Conservation (phyloP, 2,113 vertebrate genomes). For the Sorex fumeus region DNA sequence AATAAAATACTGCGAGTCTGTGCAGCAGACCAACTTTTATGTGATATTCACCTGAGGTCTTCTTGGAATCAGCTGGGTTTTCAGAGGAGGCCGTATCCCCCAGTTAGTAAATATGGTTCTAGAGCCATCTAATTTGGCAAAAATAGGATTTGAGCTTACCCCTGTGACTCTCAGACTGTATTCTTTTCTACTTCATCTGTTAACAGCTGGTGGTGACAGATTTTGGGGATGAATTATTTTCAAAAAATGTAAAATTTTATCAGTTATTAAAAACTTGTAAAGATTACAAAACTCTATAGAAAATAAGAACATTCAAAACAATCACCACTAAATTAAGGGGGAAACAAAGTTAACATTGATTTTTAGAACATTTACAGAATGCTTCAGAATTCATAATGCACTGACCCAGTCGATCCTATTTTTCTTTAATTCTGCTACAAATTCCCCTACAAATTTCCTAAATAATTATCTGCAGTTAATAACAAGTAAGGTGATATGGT, state of each 20-base stretch:
- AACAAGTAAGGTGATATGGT: background rate
- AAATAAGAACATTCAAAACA: background rate
- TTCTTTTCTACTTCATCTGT: background rate
- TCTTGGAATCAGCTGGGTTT: too few relatives aligned
- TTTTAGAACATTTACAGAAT: background rate
- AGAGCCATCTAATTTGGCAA: background rate
- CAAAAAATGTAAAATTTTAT: background rate
- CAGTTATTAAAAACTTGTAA: background rate
- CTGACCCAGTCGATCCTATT: background rate
- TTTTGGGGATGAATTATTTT: background rate
- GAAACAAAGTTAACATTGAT: background rate
- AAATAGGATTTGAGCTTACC: background rate
- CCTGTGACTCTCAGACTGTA: background rate
- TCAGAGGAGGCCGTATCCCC: too few relatives aligned
- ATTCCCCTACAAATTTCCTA: too few relatives aligned
- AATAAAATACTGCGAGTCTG: too few relatives aligned
- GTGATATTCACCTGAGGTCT: too few relatives aligned
- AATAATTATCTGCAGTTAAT: background rate
- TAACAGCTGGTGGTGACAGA: background rate
- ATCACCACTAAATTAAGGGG: background rate
- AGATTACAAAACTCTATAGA: background rate
- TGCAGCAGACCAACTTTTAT: too few relatives aligned
- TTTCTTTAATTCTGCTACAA: background rate
- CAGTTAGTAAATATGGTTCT: too few relatives aligned
- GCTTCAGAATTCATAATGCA: background rate